Conservation (phyloP, 2,113 vertebrate species). For the Mus musculus region DNA sequence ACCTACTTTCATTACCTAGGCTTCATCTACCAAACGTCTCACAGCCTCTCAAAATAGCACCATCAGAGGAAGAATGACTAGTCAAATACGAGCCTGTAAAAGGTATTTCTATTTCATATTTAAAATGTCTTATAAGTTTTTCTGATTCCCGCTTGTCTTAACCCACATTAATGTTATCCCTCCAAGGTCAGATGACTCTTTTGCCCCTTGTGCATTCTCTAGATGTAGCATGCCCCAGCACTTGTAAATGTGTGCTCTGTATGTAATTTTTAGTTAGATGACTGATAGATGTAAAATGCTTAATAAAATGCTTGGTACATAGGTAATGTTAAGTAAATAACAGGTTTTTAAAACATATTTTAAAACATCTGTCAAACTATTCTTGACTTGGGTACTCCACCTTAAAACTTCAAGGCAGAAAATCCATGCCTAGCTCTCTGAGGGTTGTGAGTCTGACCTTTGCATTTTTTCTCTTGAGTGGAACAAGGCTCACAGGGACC, state of each 20-base stretch:
- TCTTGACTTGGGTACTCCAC: neutral
- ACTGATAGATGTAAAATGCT: neutral
- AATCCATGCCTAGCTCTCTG: neutral
- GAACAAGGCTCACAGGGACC: neutral
- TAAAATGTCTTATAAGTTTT: neutral
- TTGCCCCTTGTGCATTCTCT: neutral
- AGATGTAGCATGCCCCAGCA: neutral
- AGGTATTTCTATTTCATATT: neutral
- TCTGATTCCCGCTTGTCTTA: neutral
- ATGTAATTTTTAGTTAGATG: neutral
- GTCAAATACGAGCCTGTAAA: neutral
- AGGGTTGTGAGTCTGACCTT: neutral
- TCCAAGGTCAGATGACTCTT: neutral
- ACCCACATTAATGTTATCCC: neutral
- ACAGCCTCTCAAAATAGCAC: neutral
- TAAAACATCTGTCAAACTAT: neutral
- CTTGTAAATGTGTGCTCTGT: neutral
- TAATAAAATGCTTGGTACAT: neutral
- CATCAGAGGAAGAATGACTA: no score
- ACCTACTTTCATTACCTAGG: no score
- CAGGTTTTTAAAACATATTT: neutral
- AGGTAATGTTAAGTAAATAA: conserved; percentile 9
- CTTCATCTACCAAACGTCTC: no score
- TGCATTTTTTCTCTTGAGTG: neutral
- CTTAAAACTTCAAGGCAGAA: neutral